These are phyloP conservation scores for Onychorhynchus coronatus DNA, from an alignment of 2,113 vertebrate species.

Conservation along the genomic window DNA sequence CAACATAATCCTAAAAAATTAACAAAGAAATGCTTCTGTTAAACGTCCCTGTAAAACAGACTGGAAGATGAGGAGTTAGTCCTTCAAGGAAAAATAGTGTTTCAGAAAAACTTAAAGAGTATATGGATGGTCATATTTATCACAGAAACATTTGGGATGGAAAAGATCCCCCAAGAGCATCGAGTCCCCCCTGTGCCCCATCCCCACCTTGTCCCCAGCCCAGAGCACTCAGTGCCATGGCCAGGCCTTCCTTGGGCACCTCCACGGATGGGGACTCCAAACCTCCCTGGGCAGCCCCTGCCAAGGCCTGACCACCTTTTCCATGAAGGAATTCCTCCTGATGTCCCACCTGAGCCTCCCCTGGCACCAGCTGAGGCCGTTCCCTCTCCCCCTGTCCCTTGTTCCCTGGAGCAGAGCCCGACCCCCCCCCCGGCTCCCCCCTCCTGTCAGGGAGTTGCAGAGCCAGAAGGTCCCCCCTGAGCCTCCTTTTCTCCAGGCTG, in stretches of 20 bases:
- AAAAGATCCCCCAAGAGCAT: neutral
- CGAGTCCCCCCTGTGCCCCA: accelerated
- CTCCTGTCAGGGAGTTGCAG: neutral
- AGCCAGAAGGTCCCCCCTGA: neutral
- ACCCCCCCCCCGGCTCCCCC: neutral
- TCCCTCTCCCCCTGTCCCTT: neutral
- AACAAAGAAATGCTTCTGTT: neutral
- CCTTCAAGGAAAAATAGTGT: neutral
- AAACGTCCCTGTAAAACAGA: neutral
- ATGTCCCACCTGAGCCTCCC: accelerated
- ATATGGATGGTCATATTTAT: accelerated
- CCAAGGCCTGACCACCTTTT: accelerated
- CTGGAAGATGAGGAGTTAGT: neutral
- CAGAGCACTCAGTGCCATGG: accelerated
- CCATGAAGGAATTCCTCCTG: neutral
- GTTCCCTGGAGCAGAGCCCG: neutral
- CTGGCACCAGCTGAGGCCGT: neutral
- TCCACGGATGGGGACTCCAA: neutral
- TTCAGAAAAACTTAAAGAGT: neutral
- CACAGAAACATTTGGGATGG: neutral
- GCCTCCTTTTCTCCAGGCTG: neutral
- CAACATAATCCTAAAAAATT: slow-evolving; percentile 87
- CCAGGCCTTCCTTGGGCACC: accelerated
- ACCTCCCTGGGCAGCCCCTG: neutral
- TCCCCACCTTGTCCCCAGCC: neutral